phyloP scores from a whole-genome alignment of 2,113 vertebrate species.

The Carlito syrichta region DNA sequence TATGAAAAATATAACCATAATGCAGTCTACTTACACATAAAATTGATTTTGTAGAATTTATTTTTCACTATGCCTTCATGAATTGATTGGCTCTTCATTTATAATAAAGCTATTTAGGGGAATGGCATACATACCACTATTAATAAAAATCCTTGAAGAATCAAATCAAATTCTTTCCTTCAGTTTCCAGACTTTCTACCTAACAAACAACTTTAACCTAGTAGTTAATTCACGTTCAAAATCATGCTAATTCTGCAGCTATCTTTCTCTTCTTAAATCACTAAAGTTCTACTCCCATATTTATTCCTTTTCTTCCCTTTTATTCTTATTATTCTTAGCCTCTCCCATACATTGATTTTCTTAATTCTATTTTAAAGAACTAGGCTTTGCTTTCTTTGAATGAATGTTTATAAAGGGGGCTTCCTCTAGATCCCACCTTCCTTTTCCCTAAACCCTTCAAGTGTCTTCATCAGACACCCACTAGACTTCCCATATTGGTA shows the following conservation, averaged over 20 bases:
- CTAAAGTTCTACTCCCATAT: not conserved
- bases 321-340: not conserved
- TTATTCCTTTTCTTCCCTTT: not conserved
- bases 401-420: not conserved
- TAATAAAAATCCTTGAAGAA: not conserved
- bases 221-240: not conserved
- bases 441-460: not conserved
- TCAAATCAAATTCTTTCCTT: slow-evolving; percentile 5
- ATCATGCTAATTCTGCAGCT: not conserved
- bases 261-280: not conserved
- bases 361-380: not conserved
- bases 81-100: not conserved
- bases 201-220: not conserved
- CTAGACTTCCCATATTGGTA: not conserved
- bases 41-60: not conserved
- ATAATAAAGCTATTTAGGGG: not conserved
- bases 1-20: not conserved
- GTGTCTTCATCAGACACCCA: not conserved
- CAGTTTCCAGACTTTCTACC: not conserved
- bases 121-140: not conserved
- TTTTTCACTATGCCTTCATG: not conserved
- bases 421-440: not conserved
- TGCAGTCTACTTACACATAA: not conserved
- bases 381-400: not conserved
- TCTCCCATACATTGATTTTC: not conserved